Evolutionary conservation across 2,113 vertebrate genomes (phyloP), one percentile per base, ranked within the genome.

Genomic region (Willisornis vidua): DNA sequence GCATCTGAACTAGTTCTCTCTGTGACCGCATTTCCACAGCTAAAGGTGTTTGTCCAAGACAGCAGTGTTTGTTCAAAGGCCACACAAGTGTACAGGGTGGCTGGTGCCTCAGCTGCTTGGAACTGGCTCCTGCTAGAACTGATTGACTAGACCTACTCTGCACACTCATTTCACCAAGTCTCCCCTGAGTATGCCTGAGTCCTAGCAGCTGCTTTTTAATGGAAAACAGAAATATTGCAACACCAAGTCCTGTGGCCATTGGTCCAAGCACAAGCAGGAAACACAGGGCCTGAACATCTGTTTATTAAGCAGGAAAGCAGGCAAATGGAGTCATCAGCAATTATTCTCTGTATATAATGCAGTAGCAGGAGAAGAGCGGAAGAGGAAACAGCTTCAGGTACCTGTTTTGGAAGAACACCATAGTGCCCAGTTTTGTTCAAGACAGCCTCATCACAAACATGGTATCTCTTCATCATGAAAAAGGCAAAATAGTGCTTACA

Each of bases 1-100:
- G 33, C 14, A 59, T 22, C 33, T n/a, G n/a, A 63, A 23, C 33
- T 46, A 2, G 37, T 65, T 29, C 3, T 15, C 12, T 82, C 43
- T 43, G 58, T 55, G 48, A 22, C 28, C 67, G 5, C 13, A 19
- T 8, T 13, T 41, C 25, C 45, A 39, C 18, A 51, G 39, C 39
- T 51, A 11, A 49, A 86, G 23, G 25, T 23, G 63, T 74, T 62
- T 78, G 22, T 58, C 31, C 48, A 49, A 62, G 52, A 48, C 9
- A n/a, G 11, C 25, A 63, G 22, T 45, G 22, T 28, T 94, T 78
- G 20, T 31, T 85, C 55, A 39, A n/a, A 54, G 43, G 37, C 24
- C 41, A 52, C 48, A n/a, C 8, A 15, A 43, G 15, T 6, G 4
- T 45, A 14, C 0, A 0, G 31, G 24, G 12, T 57, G 5, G 9